These are phyloP conservation scores for Psophia crepitans DNA, from an alignment of 2,113 vertebrate species.

Conservation along the genomic window DNA sequence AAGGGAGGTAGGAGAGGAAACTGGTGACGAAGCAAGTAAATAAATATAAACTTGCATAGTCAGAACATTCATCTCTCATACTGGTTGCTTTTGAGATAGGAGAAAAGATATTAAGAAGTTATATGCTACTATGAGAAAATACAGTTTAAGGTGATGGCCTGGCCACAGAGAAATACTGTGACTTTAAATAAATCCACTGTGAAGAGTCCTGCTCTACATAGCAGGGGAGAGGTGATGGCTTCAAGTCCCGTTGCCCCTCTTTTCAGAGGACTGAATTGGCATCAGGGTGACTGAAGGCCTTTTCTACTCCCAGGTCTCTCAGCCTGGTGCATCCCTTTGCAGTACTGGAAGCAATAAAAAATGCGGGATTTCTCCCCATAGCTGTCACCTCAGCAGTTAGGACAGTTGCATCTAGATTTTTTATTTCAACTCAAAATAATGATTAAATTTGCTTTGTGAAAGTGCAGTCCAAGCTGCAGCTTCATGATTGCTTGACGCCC, in stretches of 20 bases:
- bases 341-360: background rate
- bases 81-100: background rate
- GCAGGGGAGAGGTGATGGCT: background rate
- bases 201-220: background rate
- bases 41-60: background rate
- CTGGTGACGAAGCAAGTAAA: rapidly evolving
- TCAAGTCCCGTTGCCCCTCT: background rate
- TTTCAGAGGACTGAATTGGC: background rate
- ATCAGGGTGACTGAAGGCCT: background rate
- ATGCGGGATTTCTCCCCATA: background rate
- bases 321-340: background rate
- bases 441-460: background rate
- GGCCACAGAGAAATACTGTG: background rate
- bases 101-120: background rate
- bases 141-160: background rate
- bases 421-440: background rate
- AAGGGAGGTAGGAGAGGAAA: background rate
- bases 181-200: background rate
- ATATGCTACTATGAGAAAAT: background rate
- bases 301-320: background rate
- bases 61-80: background rate
- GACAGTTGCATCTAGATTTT: background rate
- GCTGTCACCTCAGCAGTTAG: background rate
- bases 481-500: background rate
- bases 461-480: background rate